phyloP scores from a whole-genome alignment of 2,113 vertebrate species.

The Mixornis gularis region DNA sequence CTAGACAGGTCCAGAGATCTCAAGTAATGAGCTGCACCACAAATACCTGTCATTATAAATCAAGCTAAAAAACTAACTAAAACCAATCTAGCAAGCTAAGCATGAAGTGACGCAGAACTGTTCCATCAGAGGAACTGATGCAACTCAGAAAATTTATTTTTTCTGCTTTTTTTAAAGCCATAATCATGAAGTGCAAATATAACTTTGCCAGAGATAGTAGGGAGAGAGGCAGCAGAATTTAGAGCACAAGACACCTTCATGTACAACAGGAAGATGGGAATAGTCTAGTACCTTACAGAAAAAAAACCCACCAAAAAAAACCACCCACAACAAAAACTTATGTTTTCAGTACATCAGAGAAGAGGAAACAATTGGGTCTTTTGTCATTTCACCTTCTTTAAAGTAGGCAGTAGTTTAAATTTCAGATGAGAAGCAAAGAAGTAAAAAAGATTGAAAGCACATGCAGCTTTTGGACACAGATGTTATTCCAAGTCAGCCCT shows the following conservation, averaged over 20 bases:
- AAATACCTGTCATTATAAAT: not conserved
- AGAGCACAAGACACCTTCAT: not conserved
- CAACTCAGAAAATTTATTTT: not conserved
- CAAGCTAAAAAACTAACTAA: not conserved
- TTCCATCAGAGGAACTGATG: not conserved
- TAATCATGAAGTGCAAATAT: not conserved
- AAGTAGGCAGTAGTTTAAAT: not conserved
- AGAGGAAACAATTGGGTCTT: not conserved
- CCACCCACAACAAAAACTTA: too few species aligned
- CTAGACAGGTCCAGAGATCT: not conserved
- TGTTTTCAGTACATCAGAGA: not conserved
- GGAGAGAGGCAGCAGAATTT: not conserved
- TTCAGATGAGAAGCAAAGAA: not conserved
- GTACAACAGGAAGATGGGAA: not conserved
- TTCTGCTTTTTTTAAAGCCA: not conserved
- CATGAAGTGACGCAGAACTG: not conserved
- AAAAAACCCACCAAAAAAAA: not conserved
- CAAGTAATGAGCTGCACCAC: not conserved
- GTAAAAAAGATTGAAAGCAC: not conserved
- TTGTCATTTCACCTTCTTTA: not conserved
- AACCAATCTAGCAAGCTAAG: not conserved
- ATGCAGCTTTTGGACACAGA: not conserved
- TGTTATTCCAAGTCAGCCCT: not conserved
- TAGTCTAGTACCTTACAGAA: rapidly evolving
- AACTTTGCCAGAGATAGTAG: not conserved